Base-by-base conservation (phyloP, 2,113 vertebrate genomes). In the Nyctereutes procyonoides region DNA sequence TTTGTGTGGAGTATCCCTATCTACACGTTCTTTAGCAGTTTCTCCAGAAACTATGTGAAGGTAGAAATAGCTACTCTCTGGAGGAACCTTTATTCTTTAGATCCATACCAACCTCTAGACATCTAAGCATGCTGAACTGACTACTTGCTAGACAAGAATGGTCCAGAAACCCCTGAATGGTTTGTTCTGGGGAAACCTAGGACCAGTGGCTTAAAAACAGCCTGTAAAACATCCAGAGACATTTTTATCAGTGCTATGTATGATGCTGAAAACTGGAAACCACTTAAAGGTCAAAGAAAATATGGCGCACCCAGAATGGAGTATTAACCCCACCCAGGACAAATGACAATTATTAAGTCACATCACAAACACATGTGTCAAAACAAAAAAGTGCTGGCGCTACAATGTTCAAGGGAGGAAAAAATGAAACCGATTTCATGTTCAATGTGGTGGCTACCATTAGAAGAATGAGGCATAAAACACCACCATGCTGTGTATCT, bases 221-320 rank as follows among this genome's bases (percentile, higher is more conserved):
- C 58, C 56, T 19, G 43, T 58, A 90, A 95, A 94, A 69, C 48
- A 95, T 55, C 43, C 74, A 90, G 63, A 92, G 65, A 88, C 4
- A 14, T 32, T 84, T 87, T 88, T 88, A 58, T 93, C 63, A 84
- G 7, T n/a, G 22, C 65, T 92, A 83, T 13, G 82, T 82, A 77
- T 73, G 79, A 91, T 87, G 81, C 38, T 67, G 35, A 74, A 86
- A 63, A 51, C 22, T 79, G 26, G 73, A 82, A 97, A 93, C 35
- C 53, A 35, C n/a, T 71, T 84, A 88, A 88, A 38, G 88, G 38
- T 56, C 67, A 87, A 93, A 84, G 51, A 94, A 93, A 95, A 84
- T 35, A 63, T 2, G 28, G 9, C 62, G 60, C 8, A 51, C 3
- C 30, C 43, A 71, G 79, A 84, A 86, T 19, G 11, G 51, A 95